phyloP scores from a whole-genome alignment of 2,113 vertebrate genomes.

The Lathamus discolor region DNA sequence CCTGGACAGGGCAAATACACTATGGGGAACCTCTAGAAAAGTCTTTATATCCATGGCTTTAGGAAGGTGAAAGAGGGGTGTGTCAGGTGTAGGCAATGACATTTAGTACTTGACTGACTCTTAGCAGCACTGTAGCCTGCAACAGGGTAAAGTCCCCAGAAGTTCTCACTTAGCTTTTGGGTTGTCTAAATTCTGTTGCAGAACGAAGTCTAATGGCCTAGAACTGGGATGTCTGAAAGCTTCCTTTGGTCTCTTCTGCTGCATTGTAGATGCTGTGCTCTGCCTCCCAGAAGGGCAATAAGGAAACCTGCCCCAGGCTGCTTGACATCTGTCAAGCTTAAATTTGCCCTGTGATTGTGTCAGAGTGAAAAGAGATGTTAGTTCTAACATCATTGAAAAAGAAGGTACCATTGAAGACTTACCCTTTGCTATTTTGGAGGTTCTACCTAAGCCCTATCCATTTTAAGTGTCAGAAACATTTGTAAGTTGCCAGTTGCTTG shows the following conservation, averaged over 20 bases:
- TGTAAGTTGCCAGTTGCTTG: neutral
- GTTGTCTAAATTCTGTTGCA: neutral
- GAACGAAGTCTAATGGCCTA: fast-evolving
- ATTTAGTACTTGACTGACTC: neutral
- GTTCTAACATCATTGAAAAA: neutral
- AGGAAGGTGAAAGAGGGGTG: neutral
- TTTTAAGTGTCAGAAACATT: neutral
- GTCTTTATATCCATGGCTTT: fast-evolving
- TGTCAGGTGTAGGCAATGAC: neutral
- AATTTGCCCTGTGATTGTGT: neutral
- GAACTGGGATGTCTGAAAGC: neutral
- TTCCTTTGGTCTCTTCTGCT: neutral
- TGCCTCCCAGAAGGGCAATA: neutral
- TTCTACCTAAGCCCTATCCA: neutral
- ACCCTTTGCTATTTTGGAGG: neutral
- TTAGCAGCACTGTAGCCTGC: neutral
- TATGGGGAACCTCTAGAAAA: neutral
- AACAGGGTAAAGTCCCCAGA: neutral
- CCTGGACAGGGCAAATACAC: neutral
- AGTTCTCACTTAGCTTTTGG: neutral
- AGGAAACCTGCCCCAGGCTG: fast-evolving
- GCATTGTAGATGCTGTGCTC: neutral
- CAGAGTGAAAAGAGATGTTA: neutral
- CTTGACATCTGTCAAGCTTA: neutral
- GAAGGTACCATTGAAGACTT: neutral